Base-by-base conservation (phyloP, 1,140 invertebrate species). In the Oscheius sp. region DNA sequence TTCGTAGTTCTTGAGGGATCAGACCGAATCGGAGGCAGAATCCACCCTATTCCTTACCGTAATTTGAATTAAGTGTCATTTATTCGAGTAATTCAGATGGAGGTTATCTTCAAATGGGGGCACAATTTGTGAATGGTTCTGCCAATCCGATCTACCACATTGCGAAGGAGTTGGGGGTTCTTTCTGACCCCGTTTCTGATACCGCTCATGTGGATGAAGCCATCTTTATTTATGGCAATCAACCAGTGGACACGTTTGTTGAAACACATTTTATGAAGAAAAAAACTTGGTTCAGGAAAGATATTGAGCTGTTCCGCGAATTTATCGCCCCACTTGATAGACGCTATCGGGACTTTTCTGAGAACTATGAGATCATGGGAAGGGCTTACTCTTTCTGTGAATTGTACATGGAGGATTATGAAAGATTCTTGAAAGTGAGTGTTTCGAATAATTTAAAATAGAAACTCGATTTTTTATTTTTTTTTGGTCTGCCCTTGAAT, bases 1-100 rank as follows among this genome's bases (percentile, higher is more conserved):
- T 80, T 88, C 7, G 80, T 77, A 13, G 80, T 88, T 35, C 77
- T 87, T 15, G 87, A 88, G 72, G 87, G 86, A 20, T 79, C 79
- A 38, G 75, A 82, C 58, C 75, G 84, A 46, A 79, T 86, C 20
- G 87, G 87, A 18, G 87, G 87, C 0, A 77, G 87, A 28, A 80
- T 88, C 13, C 73, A 80, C 32, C 80, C 78, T 28, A 68, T 79
- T 32, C 61, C 74, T 42, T 80, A 66, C 36, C 59, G 78, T 77
- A 59, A 70, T 63, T 59, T 31, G 23, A 13, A 32, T 63, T 18
- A 38, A 32, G 15, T 32, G 23, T 15, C 42, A 2, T 18, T 3
- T 23, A 36, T 13, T 28, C 3, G 18, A 38, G 15, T 26, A n/a
- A 59, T 75, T 38, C 31, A 75, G 68, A 64, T 49, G 74, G 55